Conservation (phyloP, 2,113 vertebrate species). For the Amblyornis subalaris region DNA sequence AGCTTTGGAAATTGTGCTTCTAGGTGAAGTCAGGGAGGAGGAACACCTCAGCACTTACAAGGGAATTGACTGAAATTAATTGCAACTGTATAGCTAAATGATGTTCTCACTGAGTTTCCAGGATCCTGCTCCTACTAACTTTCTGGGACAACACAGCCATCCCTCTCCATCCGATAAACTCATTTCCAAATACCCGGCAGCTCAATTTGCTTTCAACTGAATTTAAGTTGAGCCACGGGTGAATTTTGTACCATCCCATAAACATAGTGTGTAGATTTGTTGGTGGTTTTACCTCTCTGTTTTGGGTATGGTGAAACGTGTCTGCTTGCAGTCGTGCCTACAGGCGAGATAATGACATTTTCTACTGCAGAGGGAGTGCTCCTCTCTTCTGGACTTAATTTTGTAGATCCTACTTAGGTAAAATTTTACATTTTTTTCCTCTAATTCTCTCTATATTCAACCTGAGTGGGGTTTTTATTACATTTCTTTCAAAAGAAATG, state of each 20-base stretch:
- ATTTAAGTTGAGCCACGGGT: not conserved
- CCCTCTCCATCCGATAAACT: not conserved
- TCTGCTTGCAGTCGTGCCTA: not conserved
- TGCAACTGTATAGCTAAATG: not conserved
- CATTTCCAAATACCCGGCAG: not conserved
- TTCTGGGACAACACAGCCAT: not conserved
- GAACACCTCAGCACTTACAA: not conserved
- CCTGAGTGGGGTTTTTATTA: not conserved
- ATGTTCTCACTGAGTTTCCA: not conserved
- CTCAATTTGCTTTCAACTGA: not conserved
- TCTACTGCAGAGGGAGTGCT: not conserved
- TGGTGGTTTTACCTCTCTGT: not conserved
- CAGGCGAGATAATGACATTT: not conserved
- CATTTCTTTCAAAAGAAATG: not conserved
- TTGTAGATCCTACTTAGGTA: not conserved
- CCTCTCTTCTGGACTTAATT: not conserved
- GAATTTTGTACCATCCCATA: not conserved
- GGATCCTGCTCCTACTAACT: not conserved
- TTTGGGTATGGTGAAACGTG: not conserved
- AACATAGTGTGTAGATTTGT: not conserved
- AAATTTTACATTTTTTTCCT: not conserved
- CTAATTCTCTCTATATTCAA: not conserved
- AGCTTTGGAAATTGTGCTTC: not conserved
- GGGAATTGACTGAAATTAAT: not conserved
- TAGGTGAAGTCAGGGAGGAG: not conserved